phyloP scores from a whole-genome alignment of 2,888 invertebrate genomes.

The Odontocolon sp. region DNA sequence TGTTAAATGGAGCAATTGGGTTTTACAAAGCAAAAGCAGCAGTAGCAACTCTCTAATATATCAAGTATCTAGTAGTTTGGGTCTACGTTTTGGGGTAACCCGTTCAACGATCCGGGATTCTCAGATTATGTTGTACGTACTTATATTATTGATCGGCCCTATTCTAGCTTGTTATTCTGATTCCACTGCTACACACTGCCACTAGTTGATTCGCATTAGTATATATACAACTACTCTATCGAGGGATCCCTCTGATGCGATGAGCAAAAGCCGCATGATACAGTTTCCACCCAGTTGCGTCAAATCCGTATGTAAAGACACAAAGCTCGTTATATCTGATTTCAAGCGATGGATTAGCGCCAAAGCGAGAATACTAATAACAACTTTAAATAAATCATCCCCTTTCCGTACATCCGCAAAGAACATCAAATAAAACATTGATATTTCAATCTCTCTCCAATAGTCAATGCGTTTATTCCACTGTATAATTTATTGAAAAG shows the following conservation, averaged over 20 bases:
- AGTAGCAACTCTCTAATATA: too few species aligned
- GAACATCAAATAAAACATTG: too few species aligned
- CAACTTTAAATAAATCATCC: too few species aligned
- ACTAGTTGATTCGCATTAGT: constrained; percentile 48
- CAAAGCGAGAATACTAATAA: too few species aligned
- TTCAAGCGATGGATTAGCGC: too few species aligned
- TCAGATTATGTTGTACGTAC: neutral
- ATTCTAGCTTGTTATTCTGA: neutral
- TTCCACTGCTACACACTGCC: constrained; percentile 2
- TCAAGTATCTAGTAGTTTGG: neutral
- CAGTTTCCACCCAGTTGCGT: neutral
- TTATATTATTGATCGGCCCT: neutral
- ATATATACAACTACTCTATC: constrained; percentile 16
- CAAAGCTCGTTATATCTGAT: constrained; percentile 14
- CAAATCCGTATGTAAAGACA: constrained; percentile 16
- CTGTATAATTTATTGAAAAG: too few species aligned
- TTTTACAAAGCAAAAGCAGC: neutral
- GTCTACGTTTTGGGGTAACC: too few species aligned
- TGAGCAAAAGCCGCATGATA: neutral
- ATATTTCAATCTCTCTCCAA: too few species aligned
- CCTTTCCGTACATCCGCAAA: too few species aligned
- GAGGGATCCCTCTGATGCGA: constrained; percentile 6
- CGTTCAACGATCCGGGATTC: neutral
- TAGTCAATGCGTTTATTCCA: too few species aligned
- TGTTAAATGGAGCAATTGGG: too few species aligned